Base-by-base conservation (phyloP, 2,797 vertebrate genomes). In the Chelonia mydas region DNA sequence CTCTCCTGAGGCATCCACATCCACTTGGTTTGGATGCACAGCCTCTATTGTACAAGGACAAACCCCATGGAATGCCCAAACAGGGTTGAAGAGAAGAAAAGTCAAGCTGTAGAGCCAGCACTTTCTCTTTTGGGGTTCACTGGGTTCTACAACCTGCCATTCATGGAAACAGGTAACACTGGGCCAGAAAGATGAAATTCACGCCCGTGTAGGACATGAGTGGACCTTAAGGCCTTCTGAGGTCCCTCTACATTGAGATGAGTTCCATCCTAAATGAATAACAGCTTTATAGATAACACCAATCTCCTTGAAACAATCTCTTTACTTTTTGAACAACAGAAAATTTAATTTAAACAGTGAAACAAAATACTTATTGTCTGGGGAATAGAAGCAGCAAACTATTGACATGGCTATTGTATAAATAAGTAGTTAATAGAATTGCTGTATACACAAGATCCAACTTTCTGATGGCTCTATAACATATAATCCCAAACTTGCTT, bases 401-500 rank as follows among this genome's bases (percentile, higher is more conserved):
- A 8, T 1, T 1, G 65, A 11, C 17, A 37, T 47, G 37, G 68
- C 28, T 86, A 15, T 76, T 87, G n/a, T 3, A 16, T 59, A 28
- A 89, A 88, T 74, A 87, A 72, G 28, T 51, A 85, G 27, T 84
- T 87, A 78, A 76, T 61, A 72, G 6, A 27, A 33, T 77, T 85
- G 17, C 10, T 90, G 1, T 78, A 76, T 80, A 41, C 23, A n/a
- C 41, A 45, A 82, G 76, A 37, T 53, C 72, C 12, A 82, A 41
- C 21, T 91, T 95, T 53, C 54, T 85, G 27, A 76, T 93, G 89
- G 72, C 81, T 94, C 78, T 72, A 25, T 90, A 94, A 89, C 3
- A 9, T 80, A 90, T 86, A 86, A 88, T 89, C n/a, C 23, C 3
- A 19, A 90, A 54, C 47, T 86, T 95, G 96, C 91, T 95, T 93